Base-by-base conservation (phyloP, 1,140 invertebrate genomes). In the Calliphora vicina region DNA sequence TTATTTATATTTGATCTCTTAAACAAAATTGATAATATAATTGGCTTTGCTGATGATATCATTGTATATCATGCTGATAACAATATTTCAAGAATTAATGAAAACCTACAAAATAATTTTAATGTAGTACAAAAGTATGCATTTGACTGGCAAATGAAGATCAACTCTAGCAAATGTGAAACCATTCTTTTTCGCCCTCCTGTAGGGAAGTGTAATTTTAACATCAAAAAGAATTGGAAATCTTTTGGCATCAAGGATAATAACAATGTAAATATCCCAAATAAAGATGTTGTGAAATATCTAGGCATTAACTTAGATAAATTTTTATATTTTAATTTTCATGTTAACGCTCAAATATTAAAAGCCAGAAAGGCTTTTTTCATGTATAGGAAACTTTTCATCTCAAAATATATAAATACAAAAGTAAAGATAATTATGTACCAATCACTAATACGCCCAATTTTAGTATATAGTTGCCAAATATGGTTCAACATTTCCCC, bases 171-270 rank as follows among this genome's bases (percentile, higher is more conserved):
- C 27, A 82, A 71, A 82, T 82, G 81, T 71, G 81, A 82, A 71
- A 82, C 45, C 26, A 82, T 82, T 17, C 50, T 82, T 27, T 82
- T 82, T 27, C 57, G 81, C 8, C 81, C 57, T 17, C 81, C 57
- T 71, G 61, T 82, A 8, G 26, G 25, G 25, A 80, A 80, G 35
- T 80, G 76, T 20, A 80, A 80, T 45, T 43, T 23, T 35, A 71
- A 86, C 86, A 85, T 91, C 92, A 93, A 25, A 71, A 71, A 71
- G 8, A 71, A 71, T 23, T 71, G 61, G 61, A 94, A 95, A 82
- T 93, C n/a, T 45, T 43, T 80, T 43, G 35, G 86, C 12, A 88
- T 83, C 84, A 43, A 35, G n/a, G n/a, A n/a, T n/a, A n/a, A n/a
- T n/a, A n/a, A n/a, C n/a, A n/a, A n/a, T n/a, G n/a, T n/a, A 43